Percentiles rank a stretch among this genome's conserved stretches.
These are phyloP conservation scores for Nomada flava DNA, from an alignment of 2,888 invertebrate genomes.

Conservation along the genomic window DNA sequence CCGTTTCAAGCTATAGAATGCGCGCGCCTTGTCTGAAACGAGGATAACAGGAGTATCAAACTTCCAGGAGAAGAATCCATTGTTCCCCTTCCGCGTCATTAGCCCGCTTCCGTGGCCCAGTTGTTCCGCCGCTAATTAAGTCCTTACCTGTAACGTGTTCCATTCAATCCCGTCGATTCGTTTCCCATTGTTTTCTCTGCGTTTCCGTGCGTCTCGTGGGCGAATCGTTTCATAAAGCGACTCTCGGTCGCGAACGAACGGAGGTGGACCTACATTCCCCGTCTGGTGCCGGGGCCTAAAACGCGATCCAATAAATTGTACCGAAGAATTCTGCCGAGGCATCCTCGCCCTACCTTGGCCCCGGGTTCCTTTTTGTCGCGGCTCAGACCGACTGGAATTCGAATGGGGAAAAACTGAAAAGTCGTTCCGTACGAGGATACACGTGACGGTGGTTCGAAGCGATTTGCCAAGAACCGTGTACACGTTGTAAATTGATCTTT, in stretches of 20 bases:
- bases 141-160: slow-evolving; percentile 24
- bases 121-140: slow-evolving; percentile 37
- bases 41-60: neutral
- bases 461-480: neutral
- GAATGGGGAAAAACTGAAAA: neutral
- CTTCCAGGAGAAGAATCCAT: slow-evolving; percentile 8
- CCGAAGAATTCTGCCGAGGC: slow-evolving; percentile 55
- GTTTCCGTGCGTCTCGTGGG: neutral
- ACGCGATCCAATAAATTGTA: slow-evolving; percentile 60
- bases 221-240: slow-evolving; percentile 1
- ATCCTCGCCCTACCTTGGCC: neutral
- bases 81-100: slow-evolving; percentile 37
- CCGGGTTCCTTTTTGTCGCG: slow-evolving; percentile 18
- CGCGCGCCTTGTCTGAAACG: neutral
- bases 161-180: slow-evolving; percentile 17
- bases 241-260: slow-evolving; percentile 42
- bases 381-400: slow-evolving; percentile 14
- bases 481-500: slow-evolving; percentile 83
- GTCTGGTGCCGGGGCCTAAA: slow-evolving; percentile 57
- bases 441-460: neutral
- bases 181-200: slow-evolving; percentile 20
- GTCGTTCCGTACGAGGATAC: neutral
- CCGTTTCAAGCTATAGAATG: too few species aligned
- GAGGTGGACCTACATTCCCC: slow-evolving; percentile 73
- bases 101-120: slow-evolving; percentile 15